phyloP scores from a whole-genome alignment of 2,888 invertebrate species.

The Heliconius cydno region DNA sequence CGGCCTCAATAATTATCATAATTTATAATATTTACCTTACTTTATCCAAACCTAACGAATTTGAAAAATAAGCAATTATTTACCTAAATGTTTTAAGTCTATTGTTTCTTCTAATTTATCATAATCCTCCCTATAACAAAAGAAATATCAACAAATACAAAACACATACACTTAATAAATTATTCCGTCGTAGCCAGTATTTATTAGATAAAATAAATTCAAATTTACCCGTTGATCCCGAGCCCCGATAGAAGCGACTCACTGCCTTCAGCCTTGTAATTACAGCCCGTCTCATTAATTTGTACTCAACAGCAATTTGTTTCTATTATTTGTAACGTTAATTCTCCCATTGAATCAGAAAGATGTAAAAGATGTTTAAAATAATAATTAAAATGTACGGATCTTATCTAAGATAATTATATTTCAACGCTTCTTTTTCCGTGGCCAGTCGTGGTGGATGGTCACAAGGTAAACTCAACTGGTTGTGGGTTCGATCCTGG shows the following conservation, averaged over 20 bases:
- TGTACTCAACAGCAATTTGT: slow-evolving; percentile 33
- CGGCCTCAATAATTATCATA: too few species aligned
- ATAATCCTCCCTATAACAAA: background rate
- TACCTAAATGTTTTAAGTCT: background rate
- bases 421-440: background rate
- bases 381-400: slow-evolving; percentile 13
- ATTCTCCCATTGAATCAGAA: slow-evolving; percentile 11
- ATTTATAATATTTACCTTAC: too few species aligned
- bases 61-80: background rate
- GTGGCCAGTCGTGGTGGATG: background rate
- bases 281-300: slow-evolving; percentile 38
- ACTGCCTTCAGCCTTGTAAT: slow-evolving; percentile 36
- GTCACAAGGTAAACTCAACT: too few species aligned
- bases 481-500: too few species aligned
- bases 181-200: slow-evolving; percentile 1
- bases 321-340: slow-evolving; percentile 31
- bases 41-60: too few species aligned
- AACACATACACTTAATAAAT: slow-evolving; percentile 4
- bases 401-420: slow-evolving; percentile 9
- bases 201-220: slow-evolving; percentile 25
- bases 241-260: slow-evolving; percentile 28
- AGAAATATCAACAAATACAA: background rate
- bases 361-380: slow-evolving; percentile 11
- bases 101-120: background rate
- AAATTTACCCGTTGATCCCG: slow-evolving; percentile 30